Percentiles rank a stretch among this genome's conserved stretches.
phyloP scores from a whole-genome alignment of 2,888 invertebrate genomes.

The Orchesellides sinensis region DNA sequence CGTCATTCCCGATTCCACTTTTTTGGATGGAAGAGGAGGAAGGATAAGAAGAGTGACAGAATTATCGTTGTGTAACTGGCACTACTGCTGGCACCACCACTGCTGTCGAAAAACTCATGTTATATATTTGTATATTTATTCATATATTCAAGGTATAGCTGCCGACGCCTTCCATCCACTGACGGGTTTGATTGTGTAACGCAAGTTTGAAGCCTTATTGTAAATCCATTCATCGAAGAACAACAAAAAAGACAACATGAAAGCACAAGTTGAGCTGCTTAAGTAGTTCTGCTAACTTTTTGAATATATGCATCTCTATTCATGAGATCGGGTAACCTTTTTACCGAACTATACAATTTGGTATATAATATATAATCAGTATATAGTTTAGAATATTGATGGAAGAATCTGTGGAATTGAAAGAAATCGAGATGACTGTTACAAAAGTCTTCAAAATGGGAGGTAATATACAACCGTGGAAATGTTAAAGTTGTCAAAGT shows the following conservation, averaged over 20 bases:
- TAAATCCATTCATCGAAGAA: not conserved
- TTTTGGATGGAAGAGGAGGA: conserved; percentile 7
- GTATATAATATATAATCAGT: too few species aligned
- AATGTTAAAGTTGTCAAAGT: conserved; percentile 30
- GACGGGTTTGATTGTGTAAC: too few species aligned
- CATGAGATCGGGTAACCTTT: too few species aligned
- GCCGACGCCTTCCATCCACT: not conserved
- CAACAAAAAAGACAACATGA: conserved; percentile 4
- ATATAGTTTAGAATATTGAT: not conserved
- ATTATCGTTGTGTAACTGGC: conserved; percentile 57
- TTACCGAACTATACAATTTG: too few species aligned
- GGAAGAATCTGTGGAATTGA: not conserved
- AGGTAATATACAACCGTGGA: conserved; percentile 6
- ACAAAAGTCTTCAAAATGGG: not conserved
- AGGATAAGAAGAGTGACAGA: conserved; percentile 42
- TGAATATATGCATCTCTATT: too few species aligned
- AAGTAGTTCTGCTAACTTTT: too few species aligned
- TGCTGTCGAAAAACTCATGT: not conserved
- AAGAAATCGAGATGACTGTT: not conserved
- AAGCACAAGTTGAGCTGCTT: too few species aligned
- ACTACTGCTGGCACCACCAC: conserved; percentile 12
- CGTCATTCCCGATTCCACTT: conserved; percentile 42
- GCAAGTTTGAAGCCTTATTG: not conserved
- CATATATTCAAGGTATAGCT: not conserved
- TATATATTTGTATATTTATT: not conserved